Evolutionary conservation across 2,888 invertebrate genomes (phyloP), one percentile per base, ranked within the genome.

Genomic region (Tetragnatha montana): DNA sequence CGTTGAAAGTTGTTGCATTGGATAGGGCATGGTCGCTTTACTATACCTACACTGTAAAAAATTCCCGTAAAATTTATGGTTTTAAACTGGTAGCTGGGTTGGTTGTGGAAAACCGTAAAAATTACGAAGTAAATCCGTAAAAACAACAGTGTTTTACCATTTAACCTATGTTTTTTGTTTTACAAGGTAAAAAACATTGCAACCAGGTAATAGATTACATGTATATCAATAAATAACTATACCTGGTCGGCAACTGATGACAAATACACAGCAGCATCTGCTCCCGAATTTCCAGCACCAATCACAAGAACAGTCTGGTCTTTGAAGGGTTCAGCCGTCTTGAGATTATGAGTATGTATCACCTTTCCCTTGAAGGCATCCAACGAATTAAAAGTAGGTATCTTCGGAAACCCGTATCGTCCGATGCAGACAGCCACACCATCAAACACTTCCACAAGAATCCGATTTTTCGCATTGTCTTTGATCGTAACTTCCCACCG

Each of bases 241-340:
- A 93, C 85, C 92, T 93, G 92, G 76, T 92, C 92, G 17, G 92
- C 91, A 35, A 92, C 91, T 21, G 92, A 90, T 81, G 93, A 92
- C 51, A 94, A 91, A 83, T 93, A 93, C 6, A 93, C 93, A 22
- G 93, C 93, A 7, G 92, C 92, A 92, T 94, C 94, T 0, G 93
- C 93, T 0, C 93, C 94, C 0, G 94, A 94, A 91, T 94, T 94
- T 4, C 94, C 94, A 84, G 94, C 93, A 6, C 94, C 94, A 49
- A 94, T 92, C 0, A 94, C 93, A 49, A 94, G 93, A 10, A 94
- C 93, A 73, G 93, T 92, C 91, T 93, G 93, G 74, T 92, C 93
- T 76, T 91, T 91, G 87, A 92, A 92, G 21, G 89, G 91, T 8
- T 86, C 81, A 0, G 91, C 82, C 69, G 89, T 91, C 49, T 92